Evolutionary conservation across 2,113 vertebrate genomes (phyloP), one percentile per base, ranked within the genome.

Genomic region (Macrotus californicus): DNA sequence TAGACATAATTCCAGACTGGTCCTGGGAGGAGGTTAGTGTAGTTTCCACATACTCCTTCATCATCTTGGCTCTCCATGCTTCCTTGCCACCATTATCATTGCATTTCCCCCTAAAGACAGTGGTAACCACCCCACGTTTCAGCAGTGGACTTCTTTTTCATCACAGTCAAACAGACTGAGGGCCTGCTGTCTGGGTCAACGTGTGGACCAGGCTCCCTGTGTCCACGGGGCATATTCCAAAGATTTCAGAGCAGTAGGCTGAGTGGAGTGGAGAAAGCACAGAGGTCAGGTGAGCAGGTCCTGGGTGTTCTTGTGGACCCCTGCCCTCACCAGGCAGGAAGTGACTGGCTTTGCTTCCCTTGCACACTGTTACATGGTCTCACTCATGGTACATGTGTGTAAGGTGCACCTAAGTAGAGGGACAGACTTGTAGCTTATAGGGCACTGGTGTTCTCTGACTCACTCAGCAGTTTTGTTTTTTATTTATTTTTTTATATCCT

Each of bases 201-300:
- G 21, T 56, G 54, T 9, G 31, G 46, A 31, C 75, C 19, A 39
- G 66, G 5, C 24, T 19, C 39, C 6, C n/a, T 50, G 39, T 4
- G 12, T 4, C 31, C 3, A 19, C 3, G 3, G 8, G 52, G 34
- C 22, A 7, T 18, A 24, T 29, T 56, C 7, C 14, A 18, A 7
- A 1, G 21, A 26, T 21, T 88, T n/a, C 21, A 3, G 26, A 1
- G 26, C 6, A 6, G 34, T 22, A 3, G 1, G 34, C 43, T 7
- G 29, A 7, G 16, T 24, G 39, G 39, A 13, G 13, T 15, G 6
- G 43, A 14, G 26, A 50, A 34, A 36, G 34, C 1, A 9, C 18
- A 22, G 50, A 61, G n/a, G 43, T 61, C 87, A 16, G 5, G 1
- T 41, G 81, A 43, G 64, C 48, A 26, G 18, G 16, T 22, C 48